phyloP scores from a whole-genome alignment of 92 coral and sea anemone genomes.

The Pocillopora meandrina region DNA sequence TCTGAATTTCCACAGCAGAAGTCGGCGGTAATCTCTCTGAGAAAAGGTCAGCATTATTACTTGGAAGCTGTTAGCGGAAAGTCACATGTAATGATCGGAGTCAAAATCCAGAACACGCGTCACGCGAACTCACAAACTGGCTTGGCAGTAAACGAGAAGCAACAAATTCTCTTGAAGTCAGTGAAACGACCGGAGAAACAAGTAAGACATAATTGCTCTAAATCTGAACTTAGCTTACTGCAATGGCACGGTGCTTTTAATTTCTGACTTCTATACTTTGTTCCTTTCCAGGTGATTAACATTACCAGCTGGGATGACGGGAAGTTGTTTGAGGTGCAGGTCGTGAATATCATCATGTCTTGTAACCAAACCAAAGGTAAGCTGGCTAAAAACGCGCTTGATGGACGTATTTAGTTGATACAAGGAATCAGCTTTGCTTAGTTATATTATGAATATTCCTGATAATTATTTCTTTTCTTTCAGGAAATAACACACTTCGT shows the following conservation, averaged over 20 bases:
- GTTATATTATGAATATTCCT: neutral
- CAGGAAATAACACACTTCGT: conserved; percentile 16
- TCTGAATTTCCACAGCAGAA: conserved; percentile 60
- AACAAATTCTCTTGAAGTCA: conserved; percentile 55
- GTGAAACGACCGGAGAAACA: conserved; percentile 63
- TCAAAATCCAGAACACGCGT: conserved; percentile 73
- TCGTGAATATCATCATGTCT: conserved; percentile 1
- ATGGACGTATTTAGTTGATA: too few species aligned
- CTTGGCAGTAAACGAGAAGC: conserved; percentile 84
- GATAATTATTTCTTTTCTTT: neutral
- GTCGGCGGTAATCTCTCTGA: conserved; percentile 71
- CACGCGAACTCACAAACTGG: conserved; percentile 71
- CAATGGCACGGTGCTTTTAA: too few species aligned
- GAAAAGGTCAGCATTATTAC: conserved; percentile 67
- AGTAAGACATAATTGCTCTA: conserved; percentile 30
- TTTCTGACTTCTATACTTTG: neutral
- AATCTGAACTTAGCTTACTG: too few species aligned
- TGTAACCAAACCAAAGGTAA: conserved; percentile 28
- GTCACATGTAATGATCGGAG: conserved; percentile 70
- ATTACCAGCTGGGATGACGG: conserved; percentile 72
- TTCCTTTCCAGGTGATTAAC: conserved; percentile 50
- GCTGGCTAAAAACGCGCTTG: neutral
- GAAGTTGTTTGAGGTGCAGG: conserved; percentile 49
- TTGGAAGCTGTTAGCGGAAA: conserved; percentile 67
- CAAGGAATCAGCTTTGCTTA: too few species aligned